Evolutionary conservation across 2,888 invertebrate species (phyloP), one percentile per base, ranked within the genome.

Genomic region (Acrobasis suavella): DNA sequence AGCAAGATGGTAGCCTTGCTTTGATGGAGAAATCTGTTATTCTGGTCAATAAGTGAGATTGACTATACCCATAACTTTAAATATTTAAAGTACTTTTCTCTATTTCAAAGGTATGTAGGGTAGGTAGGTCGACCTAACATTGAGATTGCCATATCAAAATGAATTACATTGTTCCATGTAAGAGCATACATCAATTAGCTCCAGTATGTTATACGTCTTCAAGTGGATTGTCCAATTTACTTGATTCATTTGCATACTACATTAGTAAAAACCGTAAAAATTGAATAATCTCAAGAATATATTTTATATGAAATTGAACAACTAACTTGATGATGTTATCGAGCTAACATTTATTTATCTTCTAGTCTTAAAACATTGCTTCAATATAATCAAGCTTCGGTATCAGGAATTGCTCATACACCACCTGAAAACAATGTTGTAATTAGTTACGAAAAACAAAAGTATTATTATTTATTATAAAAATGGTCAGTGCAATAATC

Each of bases 371-470:
- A 5, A 52, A 52, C 8, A 50, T 52, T 32, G 32, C 32, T 5
- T 10, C 9, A 15, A 32, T 9, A 58, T 50, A 51, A 39, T 14
- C 15, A 52, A 52, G 17, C 9, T 58, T 49, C 67, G 72, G 74
- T 74, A 73, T 78, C 77, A 79, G 72, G 72, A 86, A 90, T 91
- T 91, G 91, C 91, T 91, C 91, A 91, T 91, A 91, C 91, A 91
- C 91, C 91, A 88, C 89, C 86, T 85, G 82, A 86, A 74, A 75
- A 81, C 75, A 74, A 61, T 58, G 80, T 83, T 87, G 85, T 81
- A 77, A 75, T 77, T 85, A 86, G 83, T 76, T 78, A 72, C 78
- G 74, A 80, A 75, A 76, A 77, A 73, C 74, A 70, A 72, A 74
- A 67, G 52, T 60, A 63, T 55, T 64, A 37, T 66, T 71, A 67